phyloP scores from a whole-genome alignment of 2,888 invertebrate genomes.

The Cantharis rufa region DNA sequence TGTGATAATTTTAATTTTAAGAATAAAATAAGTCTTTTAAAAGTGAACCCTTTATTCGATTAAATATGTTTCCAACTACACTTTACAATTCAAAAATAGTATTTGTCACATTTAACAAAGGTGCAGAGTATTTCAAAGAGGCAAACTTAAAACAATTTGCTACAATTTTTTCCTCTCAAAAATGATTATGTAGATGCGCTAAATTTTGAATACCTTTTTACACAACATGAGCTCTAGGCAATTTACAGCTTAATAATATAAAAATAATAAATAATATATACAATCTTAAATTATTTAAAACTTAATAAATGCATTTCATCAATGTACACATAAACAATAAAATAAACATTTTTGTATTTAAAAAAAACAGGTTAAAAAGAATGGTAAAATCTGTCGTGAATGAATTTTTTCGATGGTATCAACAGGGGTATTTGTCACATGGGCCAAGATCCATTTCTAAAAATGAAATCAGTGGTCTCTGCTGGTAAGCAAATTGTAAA shows the following conservation, averaged over 20 bases:
- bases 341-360: slow-evolving; percentile 2
- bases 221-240: not conserved
- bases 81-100: not conserved
- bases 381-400: slow-evolving; percentile 42
- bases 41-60: not conserved
- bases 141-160: not conserved
- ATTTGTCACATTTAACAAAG: not conserved
- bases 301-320: slow-evolving; percentile 21
- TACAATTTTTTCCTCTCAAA: not conserved
- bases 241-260: slow-evolving; percentile 4
- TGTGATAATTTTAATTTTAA: not conserved
- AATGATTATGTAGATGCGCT: not conserved
- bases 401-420: slow-evolving; percentile 35
- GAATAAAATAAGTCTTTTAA: not conserved
- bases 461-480: slow-evolving; percentile 35
- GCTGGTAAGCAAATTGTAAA: not conserved
- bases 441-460: slow-evolving; percentile 37
- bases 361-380: slow-evolving; percentile 34
- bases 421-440: slow-evolving; percentile 43
- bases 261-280: slow-evolving; percentile 27
- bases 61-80: not conserved
- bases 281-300: slow-evolving; percentile 14
- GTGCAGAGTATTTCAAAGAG: not conserved
- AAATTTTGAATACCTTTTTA: not conserved
- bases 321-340: slow-evolving; percentile 4